Evolutionary conservation across 1,140 invertebrate species (phyloP), one percentile per base, ranked within the genome.

Genomic region (Trachymyrmex cornetzi): DNA sequence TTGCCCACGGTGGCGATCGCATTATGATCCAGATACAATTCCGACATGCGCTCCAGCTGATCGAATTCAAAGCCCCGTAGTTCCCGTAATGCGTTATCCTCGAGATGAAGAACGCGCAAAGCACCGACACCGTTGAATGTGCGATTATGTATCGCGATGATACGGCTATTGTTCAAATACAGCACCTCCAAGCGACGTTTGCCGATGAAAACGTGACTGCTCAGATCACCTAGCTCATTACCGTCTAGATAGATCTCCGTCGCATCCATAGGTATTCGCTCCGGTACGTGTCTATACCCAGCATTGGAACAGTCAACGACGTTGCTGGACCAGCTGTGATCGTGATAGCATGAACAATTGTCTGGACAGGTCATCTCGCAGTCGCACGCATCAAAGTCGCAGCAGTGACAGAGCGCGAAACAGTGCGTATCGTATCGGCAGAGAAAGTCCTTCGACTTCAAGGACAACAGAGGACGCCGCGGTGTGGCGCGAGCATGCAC

Each of bases 281-380:
- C 97, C 1, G 98, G 98, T 95, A 99, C 97, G 94, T 97, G 96
- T 0, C 96, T 96, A 95, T 98, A 98, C 77, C 97, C 97, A 55
- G 97, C 97, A 55, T 97, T 97, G 0, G 98, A 98, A 95, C 98
- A 99, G 94, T 99, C 98, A 19, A 99, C 98, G 77, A 99, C 98
- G 94, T 99, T 99, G 16, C 98, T 97, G 19, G 98, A 97, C 98
- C 98, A 99, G 55, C 98, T 97, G 93, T 99, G 98, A 95, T 99
- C 98, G 94, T 99, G 98, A 96, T 98, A 99, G 93, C 98, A 99
- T 22, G 98, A 98, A 95, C 98, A 99, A 94, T 99, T 98, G 63
- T 97, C 97, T 19, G 98, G 98, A 94, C 98, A 99, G 71, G 98
- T 98, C 98, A 99, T 99, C 96, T 99, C 98, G 95, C 98, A 99